Base-by-base conservation (phyloP, 2,888 invertebrate genomes). In the Troides helena region DNA sequence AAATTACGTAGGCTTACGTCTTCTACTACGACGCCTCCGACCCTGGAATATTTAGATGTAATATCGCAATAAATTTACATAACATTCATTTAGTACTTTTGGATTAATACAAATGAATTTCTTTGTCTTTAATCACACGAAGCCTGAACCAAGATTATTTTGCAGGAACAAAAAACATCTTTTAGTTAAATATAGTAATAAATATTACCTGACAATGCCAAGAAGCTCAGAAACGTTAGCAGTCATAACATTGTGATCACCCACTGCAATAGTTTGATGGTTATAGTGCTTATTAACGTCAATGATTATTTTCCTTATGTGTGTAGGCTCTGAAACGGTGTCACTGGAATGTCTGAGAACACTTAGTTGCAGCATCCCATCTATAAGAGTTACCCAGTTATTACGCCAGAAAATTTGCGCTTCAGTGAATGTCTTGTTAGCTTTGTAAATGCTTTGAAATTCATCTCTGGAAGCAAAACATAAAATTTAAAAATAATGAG, bases 371-470 rank as follows among this genome's bases (percentile, higher is more conserved):
- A 98, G 85, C 93, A 98, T 94, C 0, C 95, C 95, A 83, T 98
- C 98, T 77, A 98, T 91, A 76, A 97, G 95, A 3, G 96, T 94
- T 0, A 96, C 94, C 97, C 97, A 98, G 81, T 97, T 96, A 67
- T 94, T 94, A 25, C 93, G 91, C 96, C 97, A 97, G 56, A 83
- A 78, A 6, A 94, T 74, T 62, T 82, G 72, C 30, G 90, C 93
- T 58, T 80, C 76, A 0, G 80, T 83, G 10, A 86, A 69, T 1
- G 81, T 74, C 10, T 74, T 67, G 61, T 85, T 80, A 0, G 77
- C 72, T 14, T 74, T 74, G n/a, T 77, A 62, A 30, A 89, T 83
- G 68, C 81, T 82, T 67, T 76, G 76, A 64, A 87, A 88, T 2
- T 81, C 80, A 8, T 76, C 81, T 2, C 89, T 89, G 72, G 30